A percentile compares a stretch with the other conserved stretches of the same genome.
These are phyloP conservation scores for Macropis europaea DNA, from an alignment of 2,888 invertebrate species.

Conservation along the genomic window DNA sequence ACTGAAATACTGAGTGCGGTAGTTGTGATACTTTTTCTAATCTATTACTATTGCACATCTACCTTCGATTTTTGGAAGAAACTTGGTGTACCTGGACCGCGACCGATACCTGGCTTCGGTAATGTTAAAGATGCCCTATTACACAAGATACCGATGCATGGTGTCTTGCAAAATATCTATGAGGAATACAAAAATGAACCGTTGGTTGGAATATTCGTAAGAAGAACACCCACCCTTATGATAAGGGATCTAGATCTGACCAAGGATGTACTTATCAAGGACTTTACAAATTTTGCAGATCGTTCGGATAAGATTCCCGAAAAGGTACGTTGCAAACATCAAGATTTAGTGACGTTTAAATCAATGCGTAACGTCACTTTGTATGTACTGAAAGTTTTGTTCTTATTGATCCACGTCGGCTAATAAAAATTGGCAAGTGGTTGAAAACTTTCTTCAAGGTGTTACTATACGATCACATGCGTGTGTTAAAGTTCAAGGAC, in stretches of 20 bases:
- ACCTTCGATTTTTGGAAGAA: conserved; percentile 77
- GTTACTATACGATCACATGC: no score
- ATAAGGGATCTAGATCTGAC: conserved; percentile 75
- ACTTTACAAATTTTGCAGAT: conserved; percentile 75
- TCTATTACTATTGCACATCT: conserved; percentile 67
- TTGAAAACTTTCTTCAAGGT: no score
- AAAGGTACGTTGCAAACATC: conserved; percentile 24
- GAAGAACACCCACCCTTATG: conserved; percentile 75
- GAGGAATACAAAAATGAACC: conserved; percentile 53
- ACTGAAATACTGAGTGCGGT: conserved; percentile 76
- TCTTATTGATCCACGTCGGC: no score
- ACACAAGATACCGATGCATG: conserved; percentile 4
- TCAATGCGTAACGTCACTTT: no score
- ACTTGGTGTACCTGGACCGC: conserved; percentile 75
- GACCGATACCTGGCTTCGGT: conserved; percentile 74
- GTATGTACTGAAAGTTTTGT: background rate
- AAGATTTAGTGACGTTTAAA: background rate
- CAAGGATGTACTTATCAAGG: conserved; percentile 76
- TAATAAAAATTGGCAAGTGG: no score
- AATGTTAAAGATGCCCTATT: conserved; percentile 69
- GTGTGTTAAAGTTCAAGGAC: no score
- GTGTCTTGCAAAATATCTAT: conserved; percentile 43
- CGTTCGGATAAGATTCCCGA: conserved; percentile 75
- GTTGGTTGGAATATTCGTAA: conserved; percentile 77
- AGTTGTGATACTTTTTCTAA: conserved; percentile 58